phyloP scores from a whole-genome alignment of 2,113 vertebrate species.

The Sceloporus tristichus region DNA sequence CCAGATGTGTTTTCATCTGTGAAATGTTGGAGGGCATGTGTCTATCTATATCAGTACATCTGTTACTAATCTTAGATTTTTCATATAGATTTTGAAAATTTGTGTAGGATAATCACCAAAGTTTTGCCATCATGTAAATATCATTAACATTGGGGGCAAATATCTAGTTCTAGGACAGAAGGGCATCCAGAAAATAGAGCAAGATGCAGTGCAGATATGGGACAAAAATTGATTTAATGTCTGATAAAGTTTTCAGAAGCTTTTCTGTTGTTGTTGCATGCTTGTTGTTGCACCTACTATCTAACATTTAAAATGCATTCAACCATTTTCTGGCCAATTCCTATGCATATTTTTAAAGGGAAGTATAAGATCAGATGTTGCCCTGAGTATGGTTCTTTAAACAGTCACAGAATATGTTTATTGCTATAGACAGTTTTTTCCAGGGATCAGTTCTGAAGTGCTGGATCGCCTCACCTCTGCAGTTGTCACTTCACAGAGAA shows the following conservation, averaged over 20 bases:
- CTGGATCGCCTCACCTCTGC: too few relatives aligned
- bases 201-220: neutral
- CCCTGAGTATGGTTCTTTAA: too few relatives aligned
- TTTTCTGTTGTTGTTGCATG: neutral
- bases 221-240: too few relatives aligned
- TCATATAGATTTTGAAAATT: neutral
- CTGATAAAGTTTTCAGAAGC: too few relatives aligned
- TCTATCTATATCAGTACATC: neutral
- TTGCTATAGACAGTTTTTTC: too few relatives aligned
- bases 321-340: neutral
- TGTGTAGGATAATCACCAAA: constrained; percentile 22
- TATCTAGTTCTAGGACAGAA: neutral
- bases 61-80: constrained; percentile 23
- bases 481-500: too few relatives aligned
- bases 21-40: neutral
- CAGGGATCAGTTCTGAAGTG: too few relatives aligned
- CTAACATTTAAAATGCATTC: neutral
- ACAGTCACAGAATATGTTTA: too few relatives aligned
- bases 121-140: neutral
- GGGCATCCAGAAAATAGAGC: neutral
- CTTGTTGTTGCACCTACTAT: neutral
- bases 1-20: too few relatives aligned
- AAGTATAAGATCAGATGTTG: neutral
- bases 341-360: neutral
- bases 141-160: too few relatives aligned